Conservation (phyloP, 2,888 invertebrate genomes). For the Agrochola macilenta region DNA sequence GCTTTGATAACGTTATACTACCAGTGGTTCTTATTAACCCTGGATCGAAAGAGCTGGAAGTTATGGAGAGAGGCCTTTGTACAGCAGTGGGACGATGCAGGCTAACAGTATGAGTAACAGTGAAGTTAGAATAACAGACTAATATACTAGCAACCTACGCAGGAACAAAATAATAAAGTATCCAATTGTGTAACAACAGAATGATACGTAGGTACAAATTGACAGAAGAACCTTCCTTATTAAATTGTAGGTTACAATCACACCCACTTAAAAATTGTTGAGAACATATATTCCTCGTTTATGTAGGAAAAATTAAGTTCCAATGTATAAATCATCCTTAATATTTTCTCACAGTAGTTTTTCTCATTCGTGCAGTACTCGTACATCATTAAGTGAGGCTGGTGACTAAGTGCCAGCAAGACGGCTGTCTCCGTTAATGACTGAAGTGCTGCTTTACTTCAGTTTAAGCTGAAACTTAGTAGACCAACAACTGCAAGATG, state of each 20-base stretch:
- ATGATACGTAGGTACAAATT: background rate
- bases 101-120: background rate
- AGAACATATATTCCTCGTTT: background rate
- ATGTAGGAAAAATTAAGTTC: background rate
- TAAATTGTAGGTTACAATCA: background rate
- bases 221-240: background rate
- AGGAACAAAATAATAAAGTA: background rate
- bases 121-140: background rate
- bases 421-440: constrained; percentile 65
- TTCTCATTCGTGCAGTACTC: constrained; percentile 12
- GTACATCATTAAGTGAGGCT: constrained; percentile 26
- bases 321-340: constrained; percentile 20
- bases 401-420: constrained; percentile 63
- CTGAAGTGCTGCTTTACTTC: constrained; percentile 60
- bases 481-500: constrained; percentile 49
- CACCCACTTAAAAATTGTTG: background rate
- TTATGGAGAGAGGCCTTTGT: background rate
- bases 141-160: background rate
- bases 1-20: background rate
- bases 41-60: background rate
- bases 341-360: constrained; percentile 21
- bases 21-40: background rate
- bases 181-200: background rate
- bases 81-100: background rate
- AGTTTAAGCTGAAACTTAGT: constrained; percentile 62